Evolutionary conservation across 2,797 vertebrate species (phyloP).

Genomic region (Sebastolobus alascanus): DNA sequence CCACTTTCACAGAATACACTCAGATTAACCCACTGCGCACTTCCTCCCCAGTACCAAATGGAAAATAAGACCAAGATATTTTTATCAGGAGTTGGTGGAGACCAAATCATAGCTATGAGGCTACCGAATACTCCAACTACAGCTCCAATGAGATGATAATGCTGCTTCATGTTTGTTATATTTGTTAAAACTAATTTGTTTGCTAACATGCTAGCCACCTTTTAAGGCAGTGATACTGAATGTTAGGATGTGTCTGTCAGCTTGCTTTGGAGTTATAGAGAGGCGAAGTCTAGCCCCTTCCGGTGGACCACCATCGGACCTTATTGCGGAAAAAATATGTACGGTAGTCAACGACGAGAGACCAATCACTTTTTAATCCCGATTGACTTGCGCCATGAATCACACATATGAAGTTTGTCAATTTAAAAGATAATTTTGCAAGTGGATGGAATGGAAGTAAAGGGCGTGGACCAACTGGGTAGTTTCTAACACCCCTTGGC

Average conservation of each 20-base stretch:
- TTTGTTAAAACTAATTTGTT: neutral
- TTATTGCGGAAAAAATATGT: no score
- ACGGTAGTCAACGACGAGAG: no score
- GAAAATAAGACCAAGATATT: neutral
- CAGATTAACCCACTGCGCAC: neutral
- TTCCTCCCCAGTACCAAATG: neutral
- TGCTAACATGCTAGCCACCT: neutral
- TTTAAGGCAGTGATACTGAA: neutral
- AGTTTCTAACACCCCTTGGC: constrained; percentile 2
- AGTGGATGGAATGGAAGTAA: neutral
- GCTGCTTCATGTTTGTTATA: neutral
- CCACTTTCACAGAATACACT: constrained; percentile 4
- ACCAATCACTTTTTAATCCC: no score
- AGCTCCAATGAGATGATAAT: neutral
- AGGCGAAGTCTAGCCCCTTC: no score
- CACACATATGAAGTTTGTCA: no score
- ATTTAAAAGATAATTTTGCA: no score
- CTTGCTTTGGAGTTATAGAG: no score
- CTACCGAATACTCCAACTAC: neutral
- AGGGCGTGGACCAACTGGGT: neutral
- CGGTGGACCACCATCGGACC: no score
- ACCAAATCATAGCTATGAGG: neutral
- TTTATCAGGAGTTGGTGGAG: neutral
- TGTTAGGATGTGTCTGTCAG: neutral
- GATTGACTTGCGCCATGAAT: no score